Conservation (phyloP, 2,797 vertebrate genomes). For the Orestias chungarensis region DNA sequence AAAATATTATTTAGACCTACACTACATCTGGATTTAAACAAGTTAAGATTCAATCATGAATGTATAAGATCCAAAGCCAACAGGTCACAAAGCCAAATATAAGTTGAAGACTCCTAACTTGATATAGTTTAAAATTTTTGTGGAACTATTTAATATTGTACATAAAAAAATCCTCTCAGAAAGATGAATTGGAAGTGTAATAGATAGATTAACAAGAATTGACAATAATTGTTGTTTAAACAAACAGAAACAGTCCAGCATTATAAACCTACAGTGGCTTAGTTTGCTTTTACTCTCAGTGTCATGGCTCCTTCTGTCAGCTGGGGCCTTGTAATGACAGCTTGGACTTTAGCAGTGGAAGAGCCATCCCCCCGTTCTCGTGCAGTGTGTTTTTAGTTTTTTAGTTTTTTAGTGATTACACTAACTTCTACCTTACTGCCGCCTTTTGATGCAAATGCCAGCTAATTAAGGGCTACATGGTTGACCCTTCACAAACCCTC, state of each 20-base stretch:
- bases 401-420: slow-evolving; percentile 26
- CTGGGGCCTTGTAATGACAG: slow-evolving; percentile 45
- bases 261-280: background rate
- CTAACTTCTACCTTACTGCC: slow-evolving; percentile 20
- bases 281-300: slow-evolving; percentile 37
- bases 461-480: slow-evolving; percentile 77
- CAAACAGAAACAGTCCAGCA: background rate
- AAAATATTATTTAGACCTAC: too few relatives aligned
- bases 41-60: background rate
- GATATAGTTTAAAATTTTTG: background rate
- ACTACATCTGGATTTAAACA: background rate
- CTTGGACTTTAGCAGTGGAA: slow-evolving; percentile 55
- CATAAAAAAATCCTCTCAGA: background rate
- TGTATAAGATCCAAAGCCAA: background rate
- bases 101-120: background rate
- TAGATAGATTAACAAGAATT: background rate
- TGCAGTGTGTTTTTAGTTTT: slow-evolving; percentile 20
- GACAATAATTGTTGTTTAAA: background rate
- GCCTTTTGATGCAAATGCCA: slow-evolving; percentile 79
- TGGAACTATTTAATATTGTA: background rate
- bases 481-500: slow-evolving; percentile 69
- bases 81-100: background rate
- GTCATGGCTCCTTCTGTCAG: slow-evolving; percentile 15
- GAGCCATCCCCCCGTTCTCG: slow-evolving; percentile 31
- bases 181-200: background rate